Evolutionary conservation across 2,113 vertebrate species (phyloP), one percentile per base, ranked within the genome.

Genomic region (Antennarius striatus): DNA sequence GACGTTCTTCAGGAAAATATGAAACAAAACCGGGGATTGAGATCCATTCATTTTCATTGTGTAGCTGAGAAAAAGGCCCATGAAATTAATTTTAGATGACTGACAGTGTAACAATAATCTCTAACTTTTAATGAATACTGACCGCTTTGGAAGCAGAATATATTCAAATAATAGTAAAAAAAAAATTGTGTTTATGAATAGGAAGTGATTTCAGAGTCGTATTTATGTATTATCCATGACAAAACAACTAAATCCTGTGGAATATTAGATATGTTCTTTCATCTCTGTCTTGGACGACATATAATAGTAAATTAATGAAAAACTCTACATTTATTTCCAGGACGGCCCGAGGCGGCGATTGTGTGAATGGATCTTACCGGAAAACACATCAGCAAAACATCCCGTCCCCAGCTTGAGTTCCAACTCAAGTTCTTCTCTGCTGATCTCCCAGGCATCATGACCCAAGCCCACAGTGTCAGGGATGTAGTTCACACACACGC

Each of bases 371-470:
- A 68, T 90, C 96, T 99, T 99, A 99, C 97, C 97, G 93, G 91
- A 95, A 94, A 96, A 99, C 82, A 99, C 97, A 90, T 99, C 96
- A 91, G 96, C 96, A 92, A 99, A 99, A 95, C 97, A 98, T 89
- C 97, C 97, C 76, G 96, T 96, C 87, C 96, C 97, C 88, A 99
- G 95, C 94, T 98, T 98, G 92, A 95, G 88, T 76, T 97, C 91
- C 94, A 98, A 91, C 90, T 75, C 88, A 87, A 99, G 94, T 65
- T 94, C 87, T 71, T 91, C 89, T 82, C 96, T 95, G 90, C 85
- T 79, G 90, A 99, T 94, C 94, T 99, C 97, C 97, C 96, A 99
- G 91, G 95, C 92, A 94, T 99, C 97, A 87, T 98, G 97, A 95
- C 93, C 91, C 94, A 99, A 95, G 93, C 97, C 97, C 92, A 96